A percentile compares a stretch with the other conserved stretches of the same genome.
These are phyloP conservation scores for Carollia perspicillata DNA, from an alignment of 2,113 vertebrate species.

Conservation along the genomic window DNA sequence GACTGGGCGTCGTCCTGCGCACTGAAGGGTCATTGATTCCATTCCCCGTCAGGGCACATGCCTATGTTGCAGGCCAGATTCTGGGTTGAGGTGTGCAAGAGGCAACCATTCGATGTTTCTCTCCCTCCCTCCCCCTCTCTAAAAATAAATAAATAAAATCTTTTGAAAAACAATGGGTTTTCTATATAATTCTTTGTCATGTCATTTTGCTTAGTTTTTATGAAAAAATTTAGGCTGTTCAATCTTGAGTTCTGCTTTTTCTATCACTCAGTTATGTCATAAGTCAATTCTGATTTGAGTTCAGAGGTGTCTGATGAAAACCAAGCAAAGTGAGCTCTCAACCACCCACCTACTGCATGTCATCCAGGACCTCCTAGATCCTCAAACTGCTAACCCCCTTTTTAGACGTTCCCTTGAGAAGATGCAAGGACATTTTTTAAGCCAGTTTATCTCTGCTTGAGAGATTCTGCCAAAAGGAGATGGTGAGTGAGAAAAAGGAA, in stretches of 20 bases:
- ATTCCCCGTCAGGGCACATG: too few species aligned
- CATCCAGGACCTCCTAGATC: background rate
- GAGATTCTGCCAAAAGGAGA: background rate
- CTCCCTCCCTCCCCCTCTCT: too few species aligned
- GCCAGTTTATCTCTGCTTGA: background rate
- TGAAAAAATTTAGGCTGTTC: background rate
- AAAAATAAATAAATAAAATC: too few species aligned
- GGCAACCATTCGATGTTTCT: too few species aligned
- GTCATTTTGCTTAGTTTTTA: conserved; percentile 2
- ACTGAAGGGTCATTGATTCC: too few species aligned
- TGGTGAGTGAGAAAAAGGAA: background rate
- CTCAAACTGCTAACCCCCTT: background rate
- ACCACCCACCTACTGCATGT: background rate
- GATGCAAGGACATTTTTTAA: background rate
- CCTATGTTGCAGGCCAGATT: too few species aligned
- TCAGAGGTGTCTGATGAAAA: background rate
- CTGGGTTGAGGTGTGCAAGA: too few species aligned
- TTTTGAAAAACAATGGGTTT: background rate
- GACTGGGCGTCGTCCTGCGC: too few species aligned
- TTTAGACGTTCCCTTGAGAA: conserved; percentile 24
- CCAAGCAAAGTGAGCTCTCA: background rate
- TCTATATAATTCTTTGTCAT: background rate
- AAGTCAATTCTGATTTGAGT: background rate
- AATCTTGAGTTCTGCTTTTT: background rate
- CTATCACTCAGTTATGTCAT: background rate